Conservation (phyloP, 2,113 vertebrate species). For the Albula goreensis region DNA sequence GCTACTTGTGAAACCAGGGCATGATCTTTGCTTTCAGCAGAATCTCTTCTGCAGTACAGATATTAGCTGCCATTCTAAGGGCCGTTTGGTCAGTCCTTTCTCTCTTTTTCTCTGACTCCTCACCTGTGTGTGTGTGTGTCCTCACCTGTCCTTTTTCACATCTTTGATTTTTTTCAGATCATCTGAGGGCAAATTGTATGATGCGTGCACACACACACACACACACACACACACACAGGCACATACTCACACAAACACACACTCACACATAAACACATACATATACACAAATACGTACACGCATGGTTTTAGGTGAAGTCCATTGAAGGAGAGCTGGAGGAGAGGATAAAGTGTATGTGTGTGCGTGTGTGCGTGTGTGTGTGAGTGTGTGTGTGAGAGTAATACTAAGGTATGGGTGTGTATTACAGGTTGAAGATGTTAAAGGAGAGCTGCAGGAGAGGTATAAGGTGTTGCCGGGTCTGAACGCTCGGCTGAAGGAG, state of each 20-base stretch:
- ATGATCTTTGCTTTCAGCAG: too few relatives aligned
- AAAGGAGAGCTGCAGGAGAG: slow-evolving; percentile 31
- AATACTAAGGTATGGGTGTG: not conserved
- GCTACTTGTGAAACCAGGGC: too few relatives aligned
- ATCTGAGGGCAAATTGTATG: too few relatives aligned
- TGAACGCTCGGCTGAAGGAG: slow-evolving; percentile 23
- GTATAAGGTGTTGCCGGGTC: slow-evolving; percentile 28
- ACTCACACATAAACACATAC: not conserved
- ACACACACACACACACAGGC: not conserved
- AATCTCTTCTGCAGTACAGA: too few relatives aligned
- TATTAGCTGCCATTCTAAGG: too few relatives aligned
- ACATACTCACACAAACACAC: not conserved
- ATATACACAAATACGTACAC: not conserved
- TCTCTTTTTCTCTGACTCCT: too few relatives aligned
- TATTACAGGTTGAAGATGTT: slow-evolving; percentile 27
- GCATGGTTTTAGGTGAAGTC: not conserved
- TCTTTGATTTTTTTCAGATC: too few relatives aligned
- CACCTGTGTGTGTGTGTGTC: too few relatives aligned
- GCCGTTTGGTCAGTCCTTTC: too few relatives aligned
- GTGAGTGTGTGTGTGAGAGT: not conserved
- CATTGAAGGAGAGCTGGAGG: not conserved
- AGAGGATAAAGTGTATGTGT: slow-evolving; percentile 9
- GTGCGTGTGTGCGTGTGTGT: slow-evolving; percentile 28
- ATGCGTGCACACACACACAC: not conserved
- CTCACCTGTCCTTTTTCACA: too few relatives aligned